A percentile compares a stretch with the other conserved stretches of the same genome.
Evolutionary conservation across 2,888 invertebrate species (phyloP).

Genomic region (Epirrhoe alternata): DNA sequence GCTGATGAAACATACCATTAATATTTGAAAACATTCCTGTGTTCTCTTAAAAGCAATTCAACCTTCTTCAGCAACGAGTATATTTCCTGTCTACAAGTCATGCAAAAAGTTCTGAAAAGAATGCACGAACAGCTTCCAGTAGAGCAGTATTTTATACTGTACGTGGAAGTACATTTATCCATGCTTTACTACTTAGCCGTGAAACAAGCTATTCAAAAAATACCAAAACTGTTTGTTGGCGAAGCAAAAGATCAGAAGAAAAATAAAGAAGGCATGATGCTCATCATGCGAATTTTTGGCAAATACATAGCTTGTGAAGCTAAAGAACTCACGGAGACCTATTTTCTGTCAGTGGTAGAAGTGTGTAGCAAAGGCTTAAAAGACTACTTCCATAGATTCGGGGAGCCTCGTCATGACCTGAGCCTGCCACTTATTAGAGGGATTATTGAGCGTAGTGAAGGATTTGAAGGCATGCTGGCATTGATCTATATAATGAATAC

Average conservation of each 20-base stretch:
- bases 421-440: conserved; percentile 6
- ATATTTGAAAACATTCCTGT: neutral
- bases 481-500: conserved; percentile 13
- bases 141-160: neutral
- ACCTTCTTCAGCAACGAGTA: conserved; percentile 11
- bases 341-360: conserved; percentile 2
- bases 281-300: neutral
- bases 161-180: conserved; percentile 3
- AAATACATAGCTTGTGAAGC: conserved; percentile 7
- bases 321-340: neutral
- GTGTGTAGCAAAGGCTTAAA: conserved; percentile 2
- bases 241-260: conserved; percentile 13
- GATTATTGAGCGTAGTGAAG: conserved; percentile 3
- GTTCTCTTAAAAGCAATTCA: conserved; percentile 10
- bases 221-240: conserved; percentile 3
- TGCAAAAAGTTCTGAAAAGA: neutral
- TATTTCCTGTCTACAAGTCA: neutral
- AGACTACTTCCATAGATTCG: conserved; percentile 1
- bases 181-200: conserved; percentile 9
- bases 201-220: neutral
- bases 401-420: conserved; percentile 7
- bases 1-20: neutral
- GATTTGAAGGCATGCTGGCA: conserved; percentile 6
- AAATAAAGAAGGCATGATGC: conserved; percentile 13
- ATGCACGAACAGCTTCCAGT: neutral